phyloP scores from a whole-genome alignment of 2,113 vertebrate species.

The Sterrhoptilus dennistouni region DNA sequence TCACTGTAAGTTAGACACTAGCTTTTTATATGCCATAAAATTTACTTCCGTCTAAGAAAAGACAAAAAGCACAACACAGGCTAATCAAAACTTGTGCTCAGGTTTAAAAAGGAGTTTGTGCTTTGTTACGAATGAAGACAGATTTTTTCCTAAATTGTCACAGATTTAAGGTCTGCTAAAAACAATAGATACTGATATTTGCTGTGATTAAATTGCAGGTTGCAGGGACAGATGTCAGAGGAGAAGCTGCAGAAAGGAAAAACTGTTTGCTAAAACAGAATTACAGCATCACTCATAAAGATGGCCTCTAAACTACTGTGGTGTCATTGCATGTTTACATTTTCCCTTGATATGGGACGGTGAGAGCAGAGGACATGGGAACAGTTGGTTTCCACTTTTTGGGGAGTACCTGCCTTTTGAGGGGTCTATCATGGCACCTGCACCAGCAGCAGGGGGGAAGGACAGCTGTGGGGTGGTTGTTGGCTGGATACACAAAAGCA shows the following conservation, averaged over 20 bases:
- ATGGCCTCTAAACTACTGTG: neutral
- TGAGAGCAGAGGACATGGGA: neutral
- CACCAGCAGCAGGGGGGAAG: neutral
- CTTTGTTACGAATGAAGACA: neutral
- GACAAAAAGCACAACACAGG: neutral
- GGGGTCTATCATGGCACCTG: neutral
- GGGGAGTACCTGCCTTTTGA: neutral
- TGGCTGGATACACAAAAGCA: neutral
- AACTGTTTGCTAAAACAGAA: neutral
- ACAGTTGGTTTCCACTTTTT: neutral
- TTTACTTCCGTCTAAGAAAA: neutral
- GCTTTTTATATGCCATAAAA: neutral
- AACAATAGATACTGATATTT: neutral
- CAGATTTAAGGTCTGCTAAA: neutral
- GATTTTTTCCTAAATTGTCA: neutral
- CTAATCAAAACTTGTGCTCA: neutral
- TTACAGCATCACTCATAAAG: neutral
- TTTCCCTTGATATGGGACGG: neutral
- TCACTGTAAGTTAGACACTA: neutral
- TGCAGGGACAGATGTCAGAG: rapidly evolving
- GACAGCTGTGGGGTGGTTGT: neutral
- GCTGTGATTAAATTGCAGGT: neutral
- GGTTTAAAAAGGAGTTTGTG: neutral
- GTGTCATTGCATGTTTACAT: rapidly evolving
- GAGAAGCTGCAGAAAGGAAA: neutral